Evolutionary conservation across 2,797 vertebrate genomes (phyloP).

Genomic region (Tolypeutes matacus): DNA sequence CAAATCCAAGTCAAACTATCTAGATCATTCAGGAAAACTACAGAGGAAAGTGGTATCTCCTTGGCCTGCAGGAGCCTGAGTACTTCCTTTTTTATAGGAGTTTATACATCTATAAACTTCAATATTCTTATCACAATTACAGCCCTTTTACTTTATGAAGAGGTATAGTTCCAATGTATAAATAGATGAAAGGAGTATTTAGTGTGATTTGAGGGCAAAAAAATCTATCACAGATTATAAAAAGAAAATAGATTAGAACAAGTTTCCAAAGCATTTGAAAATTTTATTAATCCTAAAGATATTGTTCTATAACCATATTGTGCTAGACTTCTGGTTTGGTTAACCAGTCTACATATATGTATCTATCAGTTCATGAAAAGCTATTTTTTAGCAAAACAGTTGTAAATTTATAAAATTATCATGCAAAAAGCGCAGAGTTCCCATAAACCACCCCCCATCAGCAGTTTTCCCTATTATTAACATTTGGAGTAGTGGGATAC

Average conservation of each 20-base stretch:
- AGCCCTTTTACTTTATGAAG: background rate
- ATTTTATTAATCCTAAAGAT: background rate
- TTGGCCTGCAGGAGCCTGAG: background rate
- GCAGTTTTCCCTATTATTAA: no score
- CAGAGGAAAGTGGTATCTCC: background rate
- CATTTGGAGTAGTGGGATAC: no score
- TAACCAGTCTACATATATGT: background rate
- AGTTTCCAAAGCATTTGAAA: background rate
- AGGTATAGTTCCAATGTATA: background rate
- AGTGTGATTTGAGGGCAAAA: constrained; percentile 4
- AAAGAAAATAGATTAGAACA: constrained; percentile 3
- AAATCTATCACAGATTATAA: background rate
- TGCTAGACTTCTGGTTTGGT: background rate
- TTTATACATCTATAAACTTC: background rate
- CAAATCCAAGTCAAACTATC: background rate
- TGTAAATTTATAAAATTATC: no score
- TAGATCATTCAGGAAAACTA: background rate
- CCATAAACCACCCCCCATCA: no score
- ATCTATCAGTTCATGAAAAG: background rate
- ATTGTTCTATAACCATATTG: background rate
- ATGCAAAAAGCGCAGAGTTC: no score
- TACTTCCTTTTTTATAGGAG: background rate
- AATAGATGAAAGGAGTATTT: constrained; percentile 11
- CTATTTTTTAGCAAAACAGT: no score
- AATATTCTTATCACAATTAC: background rate